Evolutionary conservation across 2,113 vertebrate species (phyloP).

Genomic region (Pavo muticus): DNA sequence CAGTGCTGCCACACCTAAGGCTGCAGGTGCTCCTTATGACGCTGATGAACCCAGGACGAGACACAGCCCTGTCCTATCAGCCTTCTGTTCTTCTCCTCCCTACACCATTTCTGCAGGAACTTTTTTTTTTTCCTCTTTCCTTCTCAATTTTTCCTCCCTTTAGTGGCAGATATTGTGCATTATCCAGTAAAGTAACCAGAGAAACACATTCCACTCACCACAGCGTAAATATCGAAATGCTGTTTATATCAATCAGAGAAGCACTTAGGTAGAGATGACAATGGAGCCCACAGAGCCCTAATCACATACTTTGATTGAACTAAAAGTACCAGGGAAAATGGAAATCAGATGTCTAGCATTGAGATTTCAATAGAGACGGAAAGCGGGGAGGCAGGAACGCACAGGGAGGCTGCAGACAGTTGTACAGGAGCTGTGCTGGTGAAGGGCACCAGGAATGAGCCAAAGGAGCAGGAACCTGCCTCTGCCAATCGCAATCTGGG

Average conservation of each 20-base stretch:
- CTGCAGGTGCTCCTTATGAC: background rate
- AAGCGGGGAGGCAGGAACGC: accelerated
- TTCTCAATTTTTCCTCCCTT: background rate
- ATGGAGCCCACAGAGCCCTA: background rate
- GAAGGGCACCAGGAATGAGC: background rate
- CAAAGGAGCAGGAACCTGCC: accelerated
- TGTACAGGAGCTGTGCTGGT: accelerated
- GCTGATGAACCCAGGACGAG: background rate
- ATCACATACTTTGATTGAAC: conserved; percentile 22
- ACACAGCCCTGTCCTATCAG: background rate
- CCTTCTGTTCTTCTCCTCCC: background rate
- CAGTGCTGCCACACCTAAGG: background rate
- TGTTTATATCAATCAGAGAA: conserved; percentile 43
- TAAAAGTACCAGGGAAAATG: background rate
- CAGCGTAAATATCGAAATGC: background rate
- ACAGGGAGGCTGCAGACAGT: accelerated
- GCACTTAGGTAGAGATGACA: conserved; percentile 53
- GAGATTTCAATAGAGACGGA: background rate
- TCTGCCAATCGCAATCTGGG: background rate
- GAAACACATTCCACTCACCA: background rate
- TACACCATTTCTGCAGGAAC: background rate
- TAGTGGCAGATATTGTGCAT: background rate
- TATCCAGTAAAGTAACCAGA: background rate
- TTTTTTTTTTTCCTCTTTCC: background rate
- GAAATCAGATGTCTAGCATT: background rate